phyloP scores from a whole-genome alignment of 2,888 invertebrate species.

The Lasius platythorax region DNA sequence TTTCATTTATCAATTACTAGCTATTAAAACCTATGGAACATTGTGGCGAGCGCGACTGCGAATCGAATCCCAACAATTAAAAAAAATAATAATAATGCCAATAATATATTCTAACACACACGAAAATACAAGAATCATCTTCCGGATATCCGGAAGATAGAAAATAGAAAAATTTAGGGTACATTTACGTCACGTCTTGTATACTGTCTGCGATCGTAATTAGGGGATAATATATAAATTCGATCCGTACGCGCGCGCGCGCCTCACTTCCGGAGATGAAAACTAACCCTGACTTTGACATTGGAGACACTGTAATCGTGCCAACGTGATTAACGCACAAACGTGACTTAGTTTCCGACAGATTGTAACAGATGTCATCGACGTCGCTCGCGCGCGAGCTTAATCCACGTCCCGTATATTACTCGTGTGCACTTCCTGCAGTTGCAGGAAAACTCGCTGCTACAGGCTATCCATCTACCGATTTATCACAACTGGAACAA shows the following conservation, averaged over 20 bases:
- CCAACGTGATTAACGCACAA: constrained; percentile 74
- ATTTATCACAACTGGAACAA: background rate
- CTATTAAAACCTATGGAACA: background rate
- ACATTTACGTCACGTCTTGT: background rate
- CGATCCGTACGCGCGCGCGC: background rate
- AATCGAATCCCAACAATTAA: background rate
- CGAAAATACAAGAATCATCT: background rate
- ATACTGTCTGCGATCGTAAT: background rate
- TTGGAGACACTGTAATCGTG: constrained; percentile 69
- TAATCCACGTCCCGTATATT: constrained; percentile 68
- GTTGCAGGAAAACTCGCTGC: constrained; percentile 64
- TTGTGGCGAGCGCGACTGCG: background rate
- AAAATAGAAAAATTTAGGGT: background rate
- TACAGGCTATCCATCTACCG: background rate
- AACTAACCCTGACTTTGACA: constrained; percentile 74
- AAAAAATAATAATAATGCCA: background rate
- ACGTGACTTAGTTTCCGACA: constrained; percentile 74
- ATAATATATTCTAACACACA: background rate
- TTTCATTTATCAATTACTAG: background rate
- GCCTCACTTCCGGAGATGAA: constrained; percentile 54
- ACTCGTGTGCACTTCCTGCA: constrained; percentile 69
- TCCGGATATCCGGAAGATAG: background rate
- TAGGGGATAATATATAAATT: constrained; percentile 7
- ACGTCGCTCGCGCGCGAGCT: constrained; percentile 63
- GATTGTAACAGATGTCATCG: constrained; percentile 76